phyloP scores from a whole-genome alignment of 1,140 invertebrate species.

The Hirudo medicinalis region DNA sequence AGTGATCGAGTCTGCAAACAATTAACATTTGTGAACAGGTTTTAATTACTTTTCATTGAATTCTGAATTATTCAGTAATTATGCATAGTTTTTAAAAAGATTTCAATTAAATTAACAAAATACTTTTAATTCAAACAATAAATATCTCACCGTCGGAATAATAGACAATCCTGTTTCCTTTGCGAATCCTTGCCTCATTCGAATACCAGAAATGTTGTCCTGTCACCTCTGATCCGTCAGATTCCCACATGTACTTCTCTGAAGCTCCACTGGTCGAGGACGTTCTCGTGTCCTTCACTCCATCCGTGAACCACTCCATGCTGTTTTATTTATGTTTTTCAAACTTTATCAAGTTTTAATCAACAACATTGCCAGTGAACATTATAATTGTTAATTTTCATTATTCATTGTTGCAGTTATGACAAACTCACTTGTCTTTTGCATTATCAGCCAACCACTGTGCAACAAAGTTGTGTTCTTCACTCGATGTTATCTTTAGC shows the following conservation, averaged over 20 bases:
- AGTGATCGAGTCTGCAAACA: conserved; percentile 13
- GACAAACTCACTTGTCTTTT: neutral
- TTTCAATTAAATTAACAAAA: neutral
- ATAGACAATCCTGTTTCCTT: conserved; percentile 18
- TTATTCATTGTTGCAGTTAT: neutral
- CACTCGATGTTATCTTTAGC: conserved; percentile 59
- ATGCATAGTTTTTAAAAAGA: neutral
- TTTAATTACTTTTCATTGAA: neutral
- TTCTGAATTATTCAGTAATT: neutral
- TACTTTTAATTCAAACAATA: neutral
- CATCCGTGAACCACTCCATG: conserved; percentile 25
- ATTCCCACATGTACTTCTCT: conserved; percentile 20
- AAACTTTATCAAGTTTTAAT: neutral
- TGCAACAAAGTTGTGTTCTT: conserved; percentile 73
- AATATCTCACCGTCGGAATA: conserved; percentile 3
- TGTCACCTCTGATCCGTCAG: conserved; percentile 20
- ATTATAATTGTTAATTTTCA: neutral
- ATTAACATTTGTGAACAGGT: neutral
- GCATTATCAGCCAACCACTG: conserved; percentile 47
- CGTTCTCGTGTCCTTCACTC: conserved; percentile 15
- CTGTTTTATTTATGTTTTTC: conserved; percentile 10
- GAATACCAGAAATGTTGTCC: conserved; percentile 22
- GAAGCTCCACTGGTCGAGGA: neutral
- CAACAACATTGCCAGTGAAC: neutral
- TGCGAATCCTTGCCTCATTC: neutral